Base-by-base conservation (phyloP, 2,113 vertebrate species). In the Leucopternis melanops region DNA sequence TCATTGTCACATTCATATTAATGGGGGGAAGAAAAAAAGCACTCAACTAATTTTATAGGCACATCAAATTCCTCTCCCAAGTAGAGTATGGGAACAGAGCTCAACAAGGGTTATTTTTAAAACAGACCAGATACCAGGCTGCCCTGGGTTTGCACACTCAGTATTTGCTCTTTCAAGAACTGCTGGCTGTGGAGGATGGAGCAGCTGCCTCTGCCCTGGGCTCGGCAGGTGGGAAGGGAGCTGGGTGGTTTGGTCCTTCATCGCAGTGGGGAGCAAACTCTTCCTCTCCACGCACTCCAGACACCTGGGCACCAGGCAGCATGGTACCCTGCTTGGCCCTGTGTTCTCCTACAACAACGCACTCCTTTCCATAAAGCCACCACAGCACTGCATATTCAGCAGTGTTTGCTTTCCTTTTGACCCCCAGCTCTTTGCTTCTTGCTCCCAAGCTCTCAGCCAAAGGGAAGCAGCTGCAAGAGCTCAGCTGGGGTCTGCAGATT, bases 361-460 rank as follows among this genome's bases (percentile, higher is more conserved):
- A 0, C 20, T 81, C 42, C 74, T 65, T 63, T 26, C 81, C 59
- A 14, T 4, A 16, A 22, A 8, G 32, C 52, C 85, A 32, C 27
- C 1, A 10, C 0, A 0, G 12, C 25, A 22, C 52, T 16, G 17
- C 3, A 0, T 18, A 14, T 27, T 36, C n/a, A 22, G 38, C 8
- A 3, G 47, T 1, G 2, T 34, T 59, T 44, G 18, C 42, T 49
- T n/a, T 63, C 17, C 6, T n/a, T 45, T 50, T 45, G 29, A 61
- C 11, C 4, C 10, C 10, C 66, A 86, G 45, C n/a, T 86, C 77
- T 82, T 50, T 2, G 2, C 32, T 82, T 50, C 10, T 12, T 45
- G 55, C 40, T 82, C 54, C 55, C 18, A 11, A 89, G 59, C n/a
- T 54, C n/a, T 32, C 5, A 3, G n/a, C 61, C 3, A 0, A 69